Evolutionary conservation across 2,797 vertebrate genomes (phyloP).

Genomic region (Propithecus deckenii): DNA sequence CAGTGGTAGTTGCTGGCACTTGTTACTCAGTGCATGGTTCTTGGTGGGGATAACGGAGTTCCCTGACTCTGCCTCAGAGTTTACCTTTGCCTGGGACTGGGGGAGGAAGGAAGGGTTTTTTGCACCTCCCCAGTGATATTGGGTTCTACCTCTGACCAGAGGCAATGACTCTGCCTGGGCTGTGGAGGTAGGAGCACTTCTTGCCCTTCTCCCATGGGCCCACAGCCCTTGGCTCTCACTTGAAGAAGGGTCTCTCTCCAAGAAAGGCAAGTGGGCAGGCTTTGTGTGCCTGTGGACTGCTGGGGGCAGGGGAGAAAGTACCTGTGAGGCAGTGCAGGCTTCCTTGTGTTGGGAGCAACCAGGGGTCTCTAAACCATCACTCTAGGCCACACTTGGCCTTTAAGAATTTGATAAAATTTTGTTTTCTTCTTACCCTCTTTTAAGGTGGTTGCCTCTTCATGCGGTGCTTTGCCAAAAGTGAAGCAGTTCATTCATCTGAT

Average conservation of each 20-base stretch:
- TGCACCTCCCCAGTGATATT: not conserved
- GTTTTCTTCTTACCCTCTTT: not conserved
- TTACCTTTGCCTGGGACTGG: not conserved
- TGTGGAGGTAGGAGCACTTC: not conserved
- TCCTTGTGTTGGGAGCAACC: not conserved
- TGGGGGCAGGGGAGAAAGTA: no score
- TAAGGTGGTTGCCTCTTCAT: not conserved
- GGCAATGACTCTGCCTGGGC: not conserved
- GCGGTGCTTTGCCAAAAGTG: not conserved
- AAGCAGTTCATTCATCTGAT: not conserved
- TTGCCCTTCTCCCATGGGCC: not conserved
- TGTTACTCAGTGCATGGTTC: not conserved
- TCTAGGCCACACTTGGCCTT: not conserved
- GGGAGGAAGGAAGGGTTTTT: not conserved
- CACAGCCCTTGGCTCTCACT: not conserved
- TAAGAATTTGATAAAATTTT: not conserved
- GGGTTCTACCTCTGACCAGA: not conserved
- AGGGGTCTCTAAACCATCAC: not conserved
- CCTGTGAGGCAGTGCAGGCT: not conserved
- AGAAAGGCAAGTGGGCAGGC: not conserved
- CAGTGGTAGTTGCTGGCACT: not conserved
- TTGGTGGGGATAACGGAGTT: not conserved
- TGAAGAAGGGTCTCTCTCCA: not conserved
- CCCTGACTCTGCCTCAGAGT: not conserved
- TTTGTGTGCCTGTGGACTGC: not conserved